phyloP scores from a whole-genome alignment of 2,113 vertebrate genomes.

The Glaucomys volans region DNA sequence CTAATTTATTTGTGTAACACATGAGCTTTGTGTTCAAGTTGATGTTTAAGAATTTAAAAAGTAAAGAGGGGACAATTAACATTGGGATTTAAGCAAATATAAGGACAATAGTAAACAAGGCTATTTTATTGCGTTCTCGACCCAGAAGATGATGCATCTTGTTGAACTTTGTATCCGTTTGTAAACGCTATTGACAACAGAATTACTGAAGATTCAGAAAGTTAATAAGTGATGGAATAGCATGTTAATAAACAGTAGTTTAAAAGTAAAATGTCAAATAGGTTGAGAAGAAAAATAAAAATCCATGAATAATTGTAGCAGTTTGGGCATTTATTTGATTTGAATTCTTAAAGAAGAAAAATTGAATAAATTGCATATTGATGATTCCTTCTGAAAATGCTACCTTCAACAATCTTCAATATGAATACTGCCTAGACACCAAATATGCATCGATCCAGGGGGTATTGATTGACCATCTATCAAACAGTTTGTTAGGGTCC shows the following conservation, averaged over 20 bases:
- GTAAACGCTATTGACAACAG: background rate
- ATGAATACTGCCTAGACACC: background rate
- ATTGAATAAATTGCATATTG: background rate
- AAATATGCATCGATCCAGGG: background rate
- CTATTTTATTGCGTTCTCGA: background rate
- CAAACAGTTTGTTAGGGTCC: background rate
- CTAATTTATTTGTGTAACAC: background rate
- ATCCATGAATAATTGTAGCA: background rate
- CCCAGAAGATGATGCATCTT: background rate
- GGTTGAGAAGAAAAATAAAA: background rate
- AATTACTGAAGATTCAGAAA: background rate
- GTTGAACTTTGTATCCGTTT: background rate
- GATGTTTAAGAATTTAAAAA: conserved; percentile 20
- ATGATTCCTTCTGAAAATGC: background rate
- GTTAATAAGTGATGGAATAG: background rate
- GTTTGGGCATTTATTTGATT: background rate
- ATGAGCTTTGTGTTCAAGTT: background rate
- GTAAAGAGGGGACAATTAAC: background rate
- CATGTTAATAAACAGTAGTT: background rate
- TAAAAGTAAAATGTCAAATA: background rate
- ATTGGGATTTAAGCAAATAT: background rate
- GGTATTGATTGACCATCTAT: background rate
- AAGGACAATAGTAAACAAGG: background rate
- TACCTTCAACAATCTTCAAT: background rate
- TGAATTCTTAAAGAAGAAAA: background rate